These are phyloP conservation scores for Plagiodera versicolora DNA, from an alignment of 2,888 invertebrate species.

Conservation along the genomic window DNA sequence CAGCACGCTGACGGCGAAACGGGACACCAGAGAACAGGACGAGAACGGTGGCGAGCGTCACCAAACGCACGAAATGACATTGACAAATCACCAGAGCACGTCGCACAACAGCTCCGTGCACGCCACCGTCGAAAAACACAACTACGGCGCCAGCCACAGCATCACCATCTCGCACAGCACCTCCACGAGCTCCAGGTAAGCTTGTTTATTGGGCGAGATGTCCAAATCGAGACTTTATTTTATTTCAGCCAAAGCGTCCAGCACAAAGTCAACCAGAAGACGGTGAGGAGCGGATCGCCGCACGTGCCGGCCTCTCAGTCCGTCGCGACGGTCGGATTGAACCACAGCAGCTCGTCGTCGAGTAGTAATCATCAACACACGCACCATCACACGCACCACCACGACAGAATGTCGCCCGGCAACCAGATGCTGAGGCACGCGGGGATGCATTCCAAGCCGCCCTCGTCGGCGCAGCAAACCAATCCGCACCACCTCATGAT, in stretches of 20 bases:
- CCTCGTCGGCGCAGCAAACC: constrained; percentile 40
- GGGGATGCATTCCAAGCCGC: constrained; percentile 51
- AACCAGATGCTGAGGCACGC: constrained; percentile 57
- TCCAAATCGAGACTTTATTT: too few relatives aligned
- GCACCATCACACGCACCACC: constrained; percentile 70
- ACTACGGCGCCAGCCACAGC: constrained; percentile 57
- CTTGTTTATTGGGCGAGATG: background rate
- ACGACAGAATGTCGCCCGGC: constrained; percentile 65
- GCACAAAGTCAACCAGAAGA: constrained; percentile 54
- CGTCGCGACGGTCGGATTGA: constrained; percentile 54
- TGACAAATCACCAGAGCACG: constrained; percentile 68
- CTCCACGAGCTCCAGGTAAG: constrained; percentile 60
- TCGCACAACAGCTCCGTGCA: constrained; percentile 67
- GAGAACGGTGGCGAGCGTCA: constrained; percentile 59
- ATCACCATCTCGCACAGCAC: constrained; percentile 70
- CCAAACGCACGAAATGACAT: constrained; percentile 66
- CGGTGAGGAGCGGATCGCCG: constrained; percentile 50
- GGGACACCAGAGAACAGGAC: constrained; percentile 58
- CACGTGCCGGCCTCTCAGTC: constrained; percentile 28
- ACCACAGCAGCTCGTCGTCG: constrained; percentile 52
- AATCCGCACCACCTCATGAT: constrained; percentile 65
- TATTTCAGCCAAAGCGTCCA: constrained; percentile 66
- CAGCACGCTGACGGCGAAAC: constrained; percentile 70
- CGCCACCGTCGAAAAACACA: constrained; percentile 66
- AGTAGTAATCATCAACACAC: constrained; percentile 60